Percentiles rank a stretch among this genome's conserved stretches.
phyloP scores from a whole-genome alignment of 2,113 vertebrate genomes.

The Dolichallabes microphthalmus region DNA sequence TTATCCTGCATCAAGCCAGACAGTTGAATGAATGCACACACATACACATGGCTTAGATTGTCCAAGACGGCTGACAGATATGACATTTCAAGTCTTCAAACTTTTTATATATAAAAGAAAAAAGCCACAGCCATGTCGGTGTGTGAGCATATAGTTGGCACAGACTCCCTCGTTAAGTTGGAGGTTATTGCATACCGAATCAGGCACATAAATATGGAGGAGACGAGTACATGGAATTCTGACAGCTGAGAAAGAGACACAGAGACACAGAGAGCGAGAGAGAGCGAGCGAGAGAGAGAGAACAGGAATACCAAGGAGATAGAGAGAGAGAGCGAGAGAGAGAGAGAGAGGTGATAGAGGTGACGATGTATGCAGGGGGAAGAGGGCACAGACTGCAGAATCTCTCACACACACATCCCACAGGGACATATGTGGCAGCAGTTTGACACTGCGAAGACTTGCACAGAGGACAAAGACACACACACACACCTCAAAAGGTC shows the following conservation, averaged over 20 bases:
- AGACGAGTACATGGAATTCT: slow-evolving; percentile 30
- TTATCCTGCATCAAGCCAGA: slow-evolving; percentile 73
- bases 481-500: slow-evolving; percentile 37
- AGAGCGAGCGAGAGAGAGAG: neutral
- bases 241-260: neutral
- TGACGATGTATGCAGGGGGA: slow-evolving; percentile 22
- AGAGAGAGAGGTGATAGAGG: slow-evolving; percentile 49
- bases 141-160: slow-evolving; percentile 13
- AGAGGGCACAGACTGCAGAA: neutral
- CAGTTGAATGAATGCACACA: slow-evolving; percentile 57
- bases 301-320: neutral
- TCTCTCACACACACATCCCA: slow-evolving; percentile 21
- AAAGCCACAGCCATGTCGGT: neutral
- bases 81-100: slow-evolving; percentile 50
- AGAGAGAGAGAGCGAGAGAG: neutral
- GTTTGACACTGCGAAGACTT: slow-evolving; percentile 37
- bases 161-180: slow-evolving; percentile 36
- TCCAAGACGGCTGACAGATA: slow-evolving; percentile 57
- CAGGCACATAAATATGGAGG: slow-evolving; percentile 48
- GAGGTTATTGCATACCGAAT: slow-evolving; percentile 43
- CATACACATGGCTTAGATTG: slow-evolving; percentile 62
- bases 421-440: slow-evolving; percentile 23
- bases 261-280: neutral
- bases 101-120: slow-evolving; percentile 32
- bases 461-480: slow-evolving; percentile 39